Evolutionary conservation across 1,140 invertebrate genomes (phyloP).

Genomic region (Laodelphax striatellus): DNA sequence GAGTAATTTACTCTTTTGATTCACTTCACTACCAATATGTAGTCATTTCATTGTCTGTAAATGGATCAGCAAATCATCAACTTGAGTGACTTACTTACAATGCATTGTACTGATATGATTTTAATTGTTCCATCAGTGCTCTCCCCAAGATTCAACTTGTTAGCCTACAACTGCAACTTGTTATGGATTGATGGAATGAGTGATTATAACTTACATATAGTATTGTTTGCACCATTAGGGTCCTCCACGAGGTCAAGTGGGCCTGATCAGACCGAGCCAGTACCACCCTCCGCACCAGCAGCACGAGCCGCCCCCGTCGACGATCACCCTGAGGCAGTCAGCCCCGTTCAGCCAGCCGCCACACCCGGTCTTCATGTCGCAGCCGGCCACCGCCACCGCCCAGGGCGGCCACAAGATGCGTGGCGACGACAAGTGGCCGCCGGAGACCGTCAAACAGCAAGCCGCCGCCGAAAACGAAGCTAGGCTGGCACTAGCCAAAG

Average conservation of each 20-base stretch:
- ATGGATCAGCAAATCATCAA: too few species aligned
- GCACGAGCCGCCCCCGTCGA: conserved; percentile 50
- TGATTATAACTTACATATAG: too few species aligned
- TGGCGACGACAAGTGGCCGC: conserved; percentile 76
- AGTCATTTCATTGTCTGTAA: too few species aligned
- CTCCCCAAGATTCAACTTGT: too few species aligned
- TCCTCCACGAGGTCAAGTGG: neutral
- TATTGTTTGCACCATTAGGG: neutral
- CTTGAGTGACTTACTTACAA: too few species aligned
- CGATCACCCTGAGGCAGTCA: conserved; percentile 55
- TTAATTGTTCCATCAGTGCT: too few species aligned
- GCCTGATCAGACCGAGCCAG: neutral
- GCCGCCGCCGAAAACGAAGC: conserved; percentile 58
- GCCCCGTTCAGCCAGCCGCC: conserved; percentile 55
- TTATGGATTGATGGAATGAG: too few species aligned
- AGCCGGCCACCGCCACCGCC: conserved; percentile 52
- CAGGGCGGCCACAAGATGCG: conserved; percentile 63
- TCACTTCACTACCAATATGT: too few species aligned
- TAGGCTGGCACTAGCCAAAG: conserved; percentile 52
- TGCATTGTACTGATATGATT: too few species aligned
- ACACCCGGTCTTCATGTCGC: conserved; percentile 44
- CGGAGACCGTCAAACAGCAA: conserved; percentile 55
- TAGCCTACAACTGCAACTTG: too few species aligned
- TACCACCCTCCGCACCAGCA: conserved; percentile 8
- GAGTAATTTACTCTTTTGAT: too few species aligned